phyloP scores from a whole-genome alignment of 2,888 invertebrate genomes.

The Amphimallon solstitiale region DNA sequence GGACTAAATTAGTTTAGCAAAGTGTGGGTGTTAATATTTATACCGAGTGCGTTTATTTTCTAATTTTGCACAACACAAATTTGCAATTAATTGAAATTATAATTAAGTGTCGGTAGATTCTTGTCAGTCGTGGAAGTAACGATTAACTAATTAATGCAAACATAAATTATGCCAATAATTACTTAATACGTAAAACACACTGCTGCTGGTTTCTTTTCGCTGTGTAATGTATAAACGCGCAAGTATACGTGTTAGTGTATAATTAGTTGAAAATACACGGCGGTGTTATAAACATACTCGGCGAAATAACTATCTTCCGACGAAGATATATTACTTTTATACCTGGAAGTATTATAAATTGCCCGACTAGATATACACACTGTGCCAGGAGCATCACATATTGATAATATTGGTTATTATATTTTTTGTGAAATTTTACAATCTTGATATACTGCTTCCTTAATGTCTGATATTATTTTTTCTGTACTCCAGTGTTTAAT shows the following conservation, averaged over 20 bases:
- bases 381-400: slow-evolving; percentile 15
- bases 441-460: no score
- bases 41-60: background rate
- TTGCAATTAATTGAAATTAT: slow-evolving; percentile 28
- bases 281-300: slow-evolving; percentile 1
- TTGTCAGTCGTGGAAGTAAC: slow-evolving; percentile 17
- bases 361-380: slow-evolving; percentile 9
- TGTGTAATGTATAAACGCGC: background rate
- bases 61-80: background rate
- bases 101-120: slow-evolving; percentile 3
- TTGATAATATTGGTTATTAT: slow-evolving; percentile 18
- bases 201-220: slow-evolving; percentile 16
- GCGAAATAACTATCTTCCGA: slow-evolving; percentile 10
- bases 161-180: slow-evolving; percentile 32
- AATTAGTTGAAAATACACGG: slow-evolving; percentile 18
- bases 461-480: no score
- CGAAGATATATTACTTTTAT: slow-evolving; percentile 21
- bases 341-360: slow-evolving; percentile 24
- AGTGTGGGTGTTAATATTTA: background rate
- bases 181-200: slow-evolving; percentile 27
- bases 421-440: no score
- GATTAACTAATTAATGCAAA: slow-evolving; percentile 30
- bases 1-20: no score
- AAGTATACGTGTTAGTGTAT: slow-evolving; percentile 10
- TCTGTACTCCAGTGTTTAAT: no score